Evolutionary conservation across 2,113 vertebrate species (phyloP), one percentile per base, ranked within the genome.

Genomic region (Strix aluco): DNA sequence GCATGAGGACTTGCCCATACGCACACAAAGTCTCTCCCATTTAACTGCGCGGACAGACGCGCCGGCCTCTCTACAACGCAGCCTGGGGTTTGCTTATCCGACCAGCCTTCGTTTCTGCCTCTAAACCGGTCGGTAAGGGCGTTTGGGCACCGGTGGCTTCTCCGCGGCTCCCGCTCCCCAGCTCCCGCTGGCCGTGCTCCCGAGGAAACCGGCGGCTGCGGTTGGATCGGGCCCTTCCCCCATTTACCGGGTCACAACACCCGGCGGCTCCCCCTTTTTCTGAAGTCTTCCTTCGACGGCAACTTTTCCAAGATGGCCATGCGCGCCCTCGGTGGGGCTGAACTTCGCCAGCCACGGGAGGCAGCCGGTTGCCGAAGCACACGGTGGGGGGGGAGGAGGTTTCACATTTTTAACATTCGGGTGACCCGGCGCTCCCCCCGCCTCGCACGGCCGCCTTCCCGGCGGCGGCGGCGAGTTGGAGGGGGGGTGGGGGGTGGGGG

Each of bases 11-110:
- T 67, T 32, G 61, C 13, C 65, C 77, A 5, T 12, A 19, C 4
- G 13, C 79, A 49, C 10, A 10, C 8, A 5, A 36, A 80, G 17
- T 5, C 42, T 29, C 46, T 27, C 18, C 20, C 11, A 36, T 23
- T 61, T 21, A 46, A 73, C 34, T 2, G 12, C 0, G 51, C 29
- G 3, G 83, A 8, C 13, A 16, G 42, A 22, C 49, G 2, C 4
- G 67, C 51, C 51, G 5, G 38, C 10, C 6, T 3, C 70, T 3
- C 21, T 8, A 5, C 7, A 3, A 2, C 0, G 13, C 47, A 10
- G 32, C 23, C 30, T 1, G 59, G 17, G 8, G 19, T 62, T 30
- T n/a, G 55, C 26, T 16, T 11, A 3, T 4, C 11, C 2, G 5
- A 8, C 4, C 44, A 23, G 65, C 46, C 15, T 6, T 7, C 6